Conservation (phyloP, 92 coral and sea anemone species). For the Desmophyllum pertusum region DNA sequence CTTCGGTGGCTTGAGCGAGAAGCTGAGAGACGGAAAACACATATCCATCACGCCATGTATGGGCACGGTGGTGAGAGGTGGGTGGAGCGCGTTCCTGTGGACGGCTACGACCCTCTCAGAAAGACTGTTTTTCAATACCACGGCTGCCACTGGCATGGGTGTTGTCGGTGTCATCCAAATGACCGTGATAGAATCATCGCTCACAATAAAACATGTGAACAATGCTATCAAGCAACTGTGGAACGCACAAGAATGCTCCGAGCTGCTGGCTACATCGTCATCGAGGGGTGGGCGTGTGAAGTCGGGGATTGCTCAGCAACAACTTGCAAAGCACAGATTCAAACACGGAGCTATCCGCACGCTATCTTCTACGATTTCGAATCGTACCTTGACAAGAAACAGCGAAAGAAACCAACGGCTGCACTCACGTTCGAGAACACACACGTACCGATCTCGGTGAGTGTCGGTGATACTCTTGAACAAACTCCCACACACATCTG, state of each 20-base stretch:
- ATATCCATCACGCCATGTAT: conserved; percentile 12
- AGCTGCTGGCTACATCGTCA: neutral
- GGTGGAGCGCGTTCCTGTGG: neutral
- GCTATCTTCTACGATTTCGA: too few species aligned
- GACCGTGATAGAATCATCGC: too few species aligned
- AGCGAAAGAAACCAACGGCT: too few species aligned
- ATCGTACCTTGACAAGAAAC: too few species aligned
- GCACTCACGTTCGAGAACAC: too few species aligned
- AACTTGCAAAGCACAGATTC: neutral
- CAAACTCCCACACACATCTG: neutral
- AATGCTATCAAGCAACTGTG: neutral
- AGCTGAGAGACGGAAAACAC: neutral
- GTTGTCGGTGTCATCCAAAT: neutral
- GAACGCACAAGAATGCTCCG: too few species aligned
- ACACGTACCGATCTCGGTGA: too few species aligned
- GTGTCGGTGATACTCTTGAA: neutral
- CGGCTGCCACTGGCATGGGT: neutral
- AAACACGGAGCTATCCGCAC: too few species aligned
- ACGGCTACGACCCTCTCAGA: neutral
- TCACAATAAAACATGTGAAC: too few species aligned
- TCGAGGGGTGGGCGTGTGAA: neutral
- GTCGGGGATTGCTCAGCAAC: neutral
- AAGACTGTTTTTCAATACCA: neutral
- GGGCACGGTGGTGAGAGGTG: conserved; percentile 11
- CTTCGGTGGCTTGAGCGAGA: neutral